phyloP scores from a whole-genome alignment of 2,888 invertebrate genomes.

The Cerastoderma edule region DNA sequence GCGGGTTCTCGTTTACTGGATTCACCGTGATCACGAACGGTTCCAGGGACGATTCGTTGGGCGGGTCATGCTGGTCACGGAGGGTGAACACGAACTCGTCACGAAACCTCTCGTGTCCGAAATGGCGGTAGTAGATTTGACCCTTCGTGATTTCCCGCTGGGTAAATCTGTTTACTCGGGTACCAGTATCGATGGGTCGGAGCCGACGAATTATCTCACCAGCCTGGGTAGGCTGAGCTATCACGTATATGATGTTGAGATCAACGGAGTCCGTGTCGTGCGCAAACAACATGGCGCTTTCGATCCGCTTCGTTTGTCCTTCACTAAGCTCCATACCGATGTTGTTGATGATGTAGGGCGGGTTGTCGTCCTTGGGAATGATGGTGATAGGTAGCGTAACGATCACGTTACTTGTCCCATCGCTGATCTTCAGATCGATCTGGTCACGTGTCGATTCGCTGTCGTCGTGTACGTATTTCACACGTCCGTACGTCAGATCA shows the following conservation, averaged over 20 bases:
- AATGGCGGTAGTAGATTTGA: conserved; percentile 82
- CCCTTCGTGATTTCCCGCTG: conserved; percentile 81
- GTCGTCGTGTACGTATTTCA: conserved; percentile 81
- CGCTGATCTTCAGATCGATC: conserved; percentile 80
- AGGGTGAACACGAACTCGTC: conserved; percentile 81
- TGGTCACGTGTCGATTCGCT: conserved; percentile 79
- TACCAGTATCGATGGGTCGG: conserved; percentile 75
- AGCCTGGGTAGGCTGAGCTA: conserved; percentile 76
- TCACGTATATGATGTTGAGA: conserved; percentile 78
- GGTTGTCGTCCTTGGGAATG: conserved; percentile 82
- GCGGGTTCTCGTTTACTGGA: conserved; percentile 81
- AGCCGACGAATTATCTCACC: conserved; percentile 80
- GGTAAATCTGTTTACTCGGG: conserved; percentile 77
- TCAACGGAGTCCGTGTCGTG: conserved; percentile 81
- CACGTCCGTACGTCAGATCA: conserved; percentile 74
- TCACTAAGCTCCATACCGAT: conserved; percentile 80
- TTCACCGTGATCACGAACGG: conserved; percentile 77
- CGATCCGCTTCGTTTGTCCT: conserved; percentile 78
- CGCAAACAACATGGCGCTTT: conserved; percentile 75
- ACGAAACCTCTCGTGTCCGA: conserved; percentile 75
- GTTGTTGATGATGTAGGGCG: conserved; percentile 81
- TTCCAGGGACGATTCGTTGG: conserved; percentile 80
- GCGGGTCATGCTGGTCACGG: conserved; percentile 79
- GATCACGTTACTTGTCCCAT: conserved; percentile 78
- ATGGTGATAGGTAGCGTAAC: conserved; percentile 81